Conservation (phyloP, 2,113 vertebrate genomes). For the Panthera uncia region DNA sequence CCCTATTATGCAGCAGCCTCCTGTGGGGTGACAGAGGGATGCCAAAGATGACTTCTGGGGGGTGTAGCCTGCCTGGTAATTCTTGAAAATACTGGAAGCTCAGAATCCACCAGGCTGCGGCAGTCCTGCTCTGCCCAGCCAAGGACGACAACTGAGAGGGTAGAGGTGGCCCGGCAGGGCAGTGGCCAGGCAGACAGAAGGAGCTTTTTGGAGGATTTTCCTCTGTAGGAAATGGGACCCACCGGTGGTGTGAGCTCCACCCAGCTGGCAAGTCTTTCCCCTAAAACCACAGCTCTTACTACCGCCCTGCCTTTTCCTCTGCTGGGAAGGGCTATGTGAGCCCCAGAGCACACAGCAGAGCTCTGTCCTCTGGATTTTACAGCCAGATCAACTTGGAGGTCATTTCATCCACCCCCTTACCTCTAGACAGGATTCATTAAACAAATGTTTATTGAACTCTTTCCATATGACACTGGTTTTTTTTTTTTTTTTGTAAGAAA, state of each 20-base stretch:
- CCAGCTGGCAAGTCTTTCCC: slow-evolving; percentile 29
- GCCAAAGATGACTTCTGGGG: neutral
- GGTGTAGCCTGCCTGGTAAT: neutral
- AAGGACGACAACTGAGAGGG: neutral
- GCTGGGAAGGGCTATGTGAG: neutral
- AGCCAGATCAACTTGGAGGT: neutral
- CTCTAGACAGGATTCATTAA: neutral
- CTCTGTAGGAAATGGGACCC: slow-evolving; percentile 44
- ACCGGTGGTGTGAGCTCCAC: neutral
- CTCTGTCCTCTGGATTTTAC: slow-evolving; percentile 9
- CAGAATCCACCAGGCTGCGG: neutral
- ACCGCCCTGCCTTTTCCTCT: neutral
- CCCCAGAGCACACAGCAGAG: neutral
- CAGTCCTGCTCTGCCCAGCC: neutral
- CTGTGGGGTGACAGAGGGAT: neutral
- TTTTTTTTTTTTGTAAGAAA: too few relatives aligned
- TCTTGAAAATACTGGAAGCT: neutral
- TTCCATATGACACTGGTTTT: neutral
- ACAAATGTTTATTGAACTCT: neutral
- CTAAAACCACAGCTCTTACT: slow-evolving; percentile 44
- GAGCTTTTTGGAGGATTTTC: slow-evolving; percentile 35
- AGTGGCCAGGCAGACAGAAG: neutral
- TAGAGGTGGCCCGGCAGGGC: neutral
- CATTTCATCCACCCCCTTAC: neutral
- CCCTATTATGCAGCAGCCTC: neutral